Percentiles rank a stretch among this genome's conserved stretches.
Evolutionary conservation across 64 coral and sea anemone species (phyloP).

Genomic region (Platygyra sinensis): DNA sequence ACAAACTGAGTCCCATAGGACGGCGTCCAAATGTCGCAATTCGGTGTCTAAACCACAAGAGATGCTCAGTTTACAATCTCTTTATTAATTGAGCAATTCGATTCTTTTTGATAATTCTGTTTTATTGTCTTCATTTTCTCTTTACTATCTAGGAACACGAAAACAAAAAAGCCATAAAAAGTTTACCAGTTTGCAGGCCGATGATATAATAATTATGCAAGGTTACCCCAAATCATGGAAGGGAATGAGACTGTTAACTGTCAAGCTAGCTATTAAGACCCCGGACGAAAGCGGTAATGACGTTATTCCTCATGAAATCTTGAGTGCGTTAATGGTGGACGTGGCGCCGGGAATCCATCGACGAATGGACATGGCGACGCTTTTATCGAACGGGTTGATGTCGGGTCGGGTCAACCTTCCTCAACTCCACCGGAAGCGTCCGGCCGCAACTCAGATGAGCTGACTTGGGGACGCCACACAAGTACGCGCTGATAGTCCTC

Average conservation of each 20-base stretch:
- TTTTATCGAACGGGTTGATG: not conserved
- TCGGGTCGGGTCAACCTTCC: not conserved
- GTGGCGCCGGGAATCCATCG: constrained; percentile 1
- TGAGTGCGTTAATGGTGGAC: not conserved
- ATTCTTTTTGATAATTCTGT: too few species aligned
- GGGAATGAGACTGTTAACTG: constrained; percentile 8
- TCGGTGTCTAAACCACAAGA: too few species aligned
- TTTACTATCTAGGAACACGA: constrained; percentile 6
- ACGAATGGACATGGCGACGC: not conserved
- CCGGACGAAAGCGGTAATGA: not conserved
- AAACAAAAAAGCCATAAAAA: not conserved
- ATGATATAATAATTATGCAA: constrained; percentile 23
- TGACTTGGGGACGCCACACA: not conserved
- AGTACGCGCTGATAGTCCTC: constrained; percentile 10
- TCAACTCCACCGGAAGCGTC: not conserved
- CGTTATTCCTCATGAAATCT: not conserved
- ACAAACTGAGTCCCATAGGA: too few species aligned
- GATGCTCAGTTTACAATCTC: too few species aligned
- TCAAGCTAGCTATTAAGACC: not conserved
- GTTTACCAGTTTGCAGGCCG: not conserved
- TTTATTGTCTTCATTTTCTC: too few species aligned
- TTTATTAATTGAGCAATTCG: too few species aligned
- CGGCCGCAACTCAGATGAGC: not conserved
- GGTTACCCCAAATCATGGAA: constrained; percentile 17
- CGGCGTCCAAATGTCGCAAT: too few species aligned